Evolutionary conservation across 2,888 invertebrate genomes (phyloP), one percentile per base, ranked within the genome.

Genomic region (Molorchus minor): DNA sequence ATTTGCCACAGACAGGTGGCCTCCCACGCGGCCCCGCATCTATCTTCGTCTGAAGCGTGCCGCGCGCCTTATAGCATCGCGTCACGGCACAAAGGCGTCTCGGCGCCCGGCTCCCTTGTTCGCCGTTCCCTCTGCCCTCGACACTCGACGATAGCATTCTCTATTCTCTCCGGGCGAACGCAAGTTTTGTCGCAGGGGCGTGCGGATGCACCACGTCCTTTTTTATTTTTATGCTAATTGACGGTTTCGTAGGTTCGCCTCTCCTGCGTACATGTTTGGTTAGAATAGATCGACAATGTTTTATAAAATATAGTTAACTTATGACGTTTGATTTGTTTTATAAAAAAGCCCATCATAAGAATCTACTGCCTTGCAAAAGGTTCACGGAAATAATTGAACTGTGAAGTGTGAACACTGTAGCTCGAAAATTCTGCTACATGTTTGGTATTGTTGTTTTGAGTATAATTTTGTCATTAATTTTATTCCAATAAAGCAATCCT

Each of bases 1-100:
- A 77, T 78, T 79, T 78, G 77, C 79, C 77, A 78, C 78, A 77
- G 78, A 78, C 79, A 79, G 78, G 78, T 78, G 77, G 77, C 77
- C 77, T 76, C 77, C 76, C 77, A 77, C 74, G 74, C 65, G 59
- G 54, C 56, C 55, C 46, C 62, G 56, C 64, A 65, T 60, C 64
- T 58, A 61, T 49, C 55, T 51, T 30, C 54, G 45, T 44, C 43
- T 10, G 25, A 40, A 46, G 46, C 45, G 38, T 19, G 38, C 38
- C 38, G 36, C 19, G 30, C 49, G 25, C 35, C 19, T 21, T 41
- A 29, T 25, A 30, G 52, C 52, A 52, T 41, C 52, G 41, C 30
- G 52, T 20, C 30, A 29, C 33, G 47, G 20, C 33, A 56, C 56
- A 56, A 56, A 56, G 46, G 56, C 56, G 56, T 56, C 56, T 47